Conservation (phyloP, 2,888 invertebrate genomes). For the Drosophila testacea region DNA sequence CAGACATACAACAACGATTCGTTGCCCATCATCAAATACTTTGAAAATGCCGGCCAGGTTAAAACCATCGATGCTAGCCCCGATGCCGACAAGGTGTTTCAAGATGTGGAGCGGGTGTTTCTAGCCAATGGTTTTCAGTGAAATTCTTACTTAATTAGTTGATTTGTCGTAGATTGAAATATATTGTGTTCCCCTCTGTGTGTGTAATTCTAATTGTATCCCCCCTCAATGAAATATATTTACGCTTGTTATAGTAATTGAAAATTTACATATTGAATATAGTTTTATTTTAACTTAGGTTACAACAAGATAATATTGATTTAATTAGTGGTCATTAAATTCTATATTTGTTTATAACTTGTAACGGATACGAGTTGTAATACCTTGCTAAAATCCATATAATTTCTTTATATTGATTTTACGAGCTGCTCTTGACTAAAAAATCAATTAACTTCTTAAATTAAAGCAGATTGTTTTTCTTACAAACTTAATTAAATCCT, state of each 20-base stretch:
- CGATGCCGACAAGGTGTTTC: conserved; percentile 89
- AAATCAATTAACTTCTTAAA: too few relatives aligned
- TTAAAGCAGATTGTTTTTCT: too few relatives aligned
- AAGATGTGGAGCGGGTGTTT: conserved; percentile 87
- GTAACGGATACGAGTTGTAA: too few relatives aligned
- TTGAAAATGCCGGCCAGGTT: conserved; percentile 90
- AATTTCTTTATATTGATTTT: too few relatives aligned
- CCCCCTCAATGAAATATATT: conserved; percentile 47
- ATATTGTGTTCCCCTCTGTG: conserved; percentile 32
- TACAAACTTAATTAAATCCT: too few relatives aligned
- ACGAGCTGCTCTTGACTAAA: too few relatives aligned
- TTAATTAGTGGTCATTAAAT: too few relatives aligned
- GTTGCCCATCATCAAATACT: conserved; percentile 95
- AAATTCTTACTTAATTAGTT: conserved; percentile 20
- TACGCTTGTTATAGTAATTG: conserved; percentile 60
- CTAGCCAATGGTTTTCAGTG: conserved; percentile 69
- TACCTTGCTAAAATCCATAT: too few relatives aligned
- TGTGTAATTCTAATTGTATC: conserved; percentile 45
- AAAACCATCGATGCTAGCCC: conserved; percentile 90
- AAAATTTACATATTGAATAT: conserved; percentile 31
- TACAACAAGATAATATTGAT: too few relatives aligned
- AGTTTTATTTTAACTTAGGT: too few relatives aligned
- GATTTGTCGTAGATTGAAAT: conserved; percentile 28
- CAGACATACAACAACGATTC: conserved; percentile 94
- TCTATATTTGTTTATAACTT: too few relatives aligned